Percentiles rank a stretch among this genome's conserved stretches.
Conservation (phyloP, 2,888 invertebrate genomes). For the Phanerotoma sp. region DNA sequence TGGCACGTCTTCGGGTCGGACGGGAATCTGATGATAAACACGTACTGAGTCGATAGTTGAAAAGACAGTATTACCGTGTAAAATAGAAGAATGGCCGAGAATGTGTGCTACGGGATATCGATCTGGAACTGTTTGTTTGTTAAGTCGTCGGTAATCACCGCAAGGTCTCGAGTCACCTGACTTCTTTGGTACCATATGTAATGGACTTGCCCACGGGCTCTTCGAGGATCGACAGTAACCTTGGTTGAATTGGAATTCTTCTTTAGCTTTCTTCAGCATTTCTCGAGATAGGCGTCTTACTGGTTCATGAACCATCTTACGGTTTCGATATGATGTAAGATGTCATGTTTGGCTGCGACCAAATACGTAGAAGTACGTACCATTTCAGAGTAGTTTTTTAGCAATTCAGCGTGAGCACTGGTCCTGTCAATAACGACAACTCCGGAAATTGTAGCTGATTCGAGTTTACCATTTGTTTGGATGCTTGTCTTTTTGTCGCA, state of each 20-base stretch:
- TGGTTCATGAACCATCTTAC: background rate
- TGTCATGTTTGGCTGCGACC: background rate
- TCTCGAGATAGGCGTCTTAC: background rate
- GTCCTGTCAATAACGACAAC: background rate
- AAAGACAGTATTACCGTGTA: constrained; percentile 36
- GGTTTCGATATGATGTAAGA: background rate
- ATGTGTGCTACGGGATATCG: constrained; percentile 43
- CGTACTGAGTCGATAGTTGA: constrained; percentile 36
- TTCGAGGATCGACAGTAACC: constrained; percentile 37
- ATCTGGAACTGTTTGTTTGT: constrained; percentile 39
- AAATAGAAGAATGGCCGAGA: constrained; percentile 36
- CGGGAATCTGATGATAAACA: constrained; percentile 45
- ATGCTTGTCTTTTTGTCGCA: background rate
- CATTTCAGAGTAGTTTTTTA: background rate
- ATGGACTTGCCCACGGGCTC: constrained; percentile 46
- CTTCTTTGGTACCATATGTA: constrained; percentile 48
- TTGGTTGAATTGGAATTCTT: background rate
- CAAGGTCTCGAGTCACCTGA: constrained; percentile 47
- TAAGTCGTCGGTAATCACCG: constrained; percentile 48
- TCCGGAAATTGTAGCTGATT: background rate
- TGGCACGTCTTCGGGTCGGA: constrained; percentile 29
- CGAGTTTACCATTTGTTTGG: background rate
- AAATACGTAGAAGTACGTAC: background rate
- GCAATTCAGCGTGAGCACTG: background rate
- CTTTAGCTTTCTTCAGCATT: background rate